Percentiles rank a stretch among this genome's conserved stretches.
Conservation (phyloP, 2,888 invertebrate species). For the Phragmatobia fuliginosa region DNA sequence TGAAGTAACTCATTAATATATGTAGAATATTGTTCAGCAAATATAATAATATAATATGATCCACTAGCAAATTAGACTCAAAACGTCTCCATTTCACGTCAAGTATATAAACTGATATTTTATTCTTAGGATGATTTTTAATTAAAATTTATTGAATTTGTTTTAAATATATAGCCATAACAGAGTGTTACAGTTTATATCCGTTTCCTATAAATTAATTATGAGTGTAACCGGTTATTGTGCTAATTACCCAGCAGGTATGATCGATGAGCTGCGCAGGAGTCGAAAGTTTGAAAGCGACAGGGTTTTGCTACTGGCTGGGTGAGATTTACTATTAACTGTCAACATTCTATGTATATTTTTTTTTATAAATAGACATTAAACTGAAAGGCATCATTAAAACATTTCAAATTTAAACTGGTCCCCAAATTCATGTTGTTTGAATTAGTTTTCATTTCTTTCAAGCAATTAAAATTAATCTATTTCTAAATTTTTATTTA, state of each 20-base stretch:
- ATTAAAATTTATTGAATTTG: neutral
- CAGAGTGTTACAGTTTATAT: constrained; percentile 29
- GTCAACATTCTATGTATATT: neutral
- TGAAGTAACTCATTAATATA: too few species aligned
- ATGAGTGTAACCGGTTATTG: constrained; percentile 32
- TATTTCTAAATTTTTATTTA: too few species aligned
- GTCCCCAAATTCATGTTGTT: too few species aligned
- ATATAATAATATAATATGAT: neutral
- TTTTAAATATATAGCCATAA: neutral
- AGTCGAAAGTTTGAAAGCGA: constrained; percentile 38
- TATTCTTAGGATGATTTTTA: too few species aligned
- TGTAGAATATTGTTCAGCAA: neutral
- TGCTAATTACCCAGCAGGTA: constrained; percentile 38
- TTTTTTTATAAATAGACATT: neutral
- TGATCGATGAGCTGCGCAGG: constrained; percentile 41
- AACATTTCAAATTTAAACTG: neutral
- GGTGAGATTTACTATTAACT: neutral
- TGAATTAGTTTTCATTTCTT: too few species aligned
- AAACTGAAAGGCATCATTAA: neutral
- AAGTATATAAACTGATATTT: neutral
- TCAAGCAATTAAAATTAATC: too few species aligned
- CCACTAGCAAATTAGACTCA: neutral
- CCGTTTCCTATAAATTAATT: constrained; percentile 36
- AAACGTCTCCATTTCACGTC: neutral
- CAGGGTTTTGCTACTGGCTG: constrained; percentile 17